Base-by-base conservation (phyloP, 2,888 invertebrate genomes). In the Smittia aterrima region DNA sequence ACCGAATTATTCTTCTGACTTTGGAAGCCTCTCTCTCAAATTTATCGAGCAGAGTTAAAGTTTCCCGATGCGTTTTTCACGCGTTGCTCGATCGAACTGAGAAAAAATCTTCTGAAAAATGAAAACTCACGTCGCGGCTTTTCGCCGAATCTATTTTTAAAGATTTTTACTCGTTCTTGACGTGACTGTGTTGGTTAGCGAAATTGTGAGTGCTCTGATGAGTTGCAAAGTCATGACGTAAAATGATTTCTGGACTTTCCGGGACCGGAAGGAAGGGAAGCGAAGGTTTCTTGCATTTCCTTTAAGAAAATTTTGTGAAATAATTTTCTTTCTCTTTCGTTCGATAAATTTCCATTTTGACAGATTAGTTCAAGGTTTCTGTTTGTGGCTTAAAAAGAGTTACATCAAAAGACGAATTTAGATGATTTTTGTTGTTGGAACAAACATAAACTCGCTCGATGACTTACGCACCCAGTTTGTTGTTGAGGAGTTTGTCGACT, bases 41-140 rank as follows among this genome's bases (percentile, higher is more conserved):
- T 47, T 47, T 47, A 47, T 16, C 47, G 13, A 47, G 47, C n/a
- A 47, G 16, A 47, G 47, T 11, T 11, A 22, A 58, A 58, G 18
- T 58, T 7, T 71, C 54, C 70, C 72, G 72, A 58, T 72, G 72
- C 72, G 72, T 72, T 62, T 72, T 62, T 38, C 72, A 72, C 72
- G 72, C 72, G 72, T 72, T 72, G 16, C 72, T 54, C 13, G 58
- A 58, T 58, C 40, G 62, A 72, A 72, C 72, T 72, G 72, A 72
- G 72, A 54, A 54, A n/a, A 72, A 72, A 54, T 72, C 53, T 72
- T 38, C 38, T 32, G n/a, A 25, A 64, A 64, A 64, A 25, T 64
- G 27, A 64, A 64, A 64, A 64, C 64, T 64, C 64, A 64, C 64
- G 13, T 24, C 64, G 25, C 64, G 64, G 64, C 25, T 64, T 64